Conservation (phyloP, 2,797 vertebrate species). For the Myotis pilosus region DNA sequence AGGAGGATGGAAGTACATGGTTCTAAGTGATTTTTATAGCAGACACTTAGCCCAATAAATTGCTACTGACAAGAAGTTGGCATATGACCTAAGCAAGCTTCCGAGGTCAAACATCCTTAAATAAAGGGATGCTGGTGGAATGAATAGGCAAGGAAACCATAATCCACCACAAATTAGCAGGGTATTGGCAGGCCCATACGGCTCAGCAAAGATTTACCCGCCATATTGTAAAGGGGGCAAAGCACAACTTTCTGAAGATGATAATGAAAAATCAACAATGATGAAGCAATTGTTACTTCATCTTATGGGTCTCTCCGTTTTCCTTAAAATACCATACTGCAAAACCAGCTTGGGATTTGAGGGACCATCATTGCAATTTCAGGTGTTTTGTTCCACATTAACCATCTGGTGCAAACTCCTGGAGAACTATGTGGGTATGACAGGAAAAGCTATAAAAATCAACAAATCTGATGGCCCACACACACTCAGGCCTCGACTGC, state of each 20-base stretch:
- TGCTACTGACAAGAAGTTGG: constrained; percentile 19
- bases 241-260: background rate
- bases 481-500: background rate
- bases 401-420: background rate
- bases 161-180: background rate
- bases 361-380: background rate
- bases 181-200: background rate
- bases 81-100: constrained; percentile 1
- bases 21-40: constrained; percentile 31
- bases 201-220: background rate
- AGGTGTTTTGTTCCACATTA: background rate
- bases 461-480: background rate
- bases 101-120: background rate
- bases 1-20: background rate
- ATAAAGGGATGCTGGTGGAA: background rate
- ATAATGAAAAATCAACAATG: background rate
- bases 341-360: background rate
- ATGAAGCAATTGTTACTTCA: background rate
- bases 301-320: background rate
- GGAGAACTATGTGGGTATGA: background rate
- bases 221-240: background rate
- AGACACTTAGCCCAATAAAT: constrained; percentile 19
- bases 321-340: background rate
- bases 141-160: background rate
- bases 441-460: background rate